A percentile compares a stretch with the other conserved stretches of the same genome.
These are phyloP conservation scores for Patella depressa DNA, from an alignment of 2,888 invertebrate genomes.

Conservation along the genomic window DNA sequence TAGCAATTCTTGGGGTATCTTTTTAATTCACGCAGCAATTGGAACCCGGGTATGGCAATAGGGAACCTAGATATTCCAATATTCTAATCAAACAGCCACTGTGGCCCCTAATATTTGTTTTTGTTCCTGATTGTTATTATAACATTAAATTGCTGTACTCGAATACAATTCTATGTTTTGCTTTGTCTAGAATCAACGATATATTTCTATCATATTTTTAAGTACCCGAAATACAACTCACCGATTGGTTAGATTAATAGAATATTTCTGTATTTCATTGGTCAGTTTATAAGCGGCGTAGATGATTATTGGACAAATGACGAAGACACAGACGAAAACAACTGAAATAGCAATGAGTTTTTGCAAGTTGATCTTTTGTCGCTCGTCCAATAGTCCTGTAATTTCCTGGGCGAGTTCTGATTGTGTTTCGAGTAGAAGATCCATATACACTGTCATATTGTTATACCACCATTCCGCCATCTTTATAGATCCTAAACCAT, in stretches of 20 bases:
- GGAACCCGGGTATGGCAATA: too few species aligned
- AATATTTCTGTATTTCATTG: constrained; percentile 55
- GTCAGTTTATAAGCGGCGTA: constrained; percentile 57
- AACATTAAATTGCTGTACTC: too few species aligned
- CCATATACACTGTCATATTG: constrained; percentile 53
- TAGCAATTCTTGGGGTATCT: too few species aligned
- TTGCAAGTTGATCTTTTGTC: constrained; percentile 42
- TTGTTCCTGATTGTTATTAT: too few species aligned
- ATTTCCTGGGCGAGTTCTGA: constrained; percentile 43
- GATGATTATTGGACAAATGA: constrained; percentile 53
- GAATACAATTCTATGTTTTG: too few species aligned
- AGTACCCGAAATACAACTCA: constrained; percentile 16
- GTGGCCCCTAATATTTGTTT: too few species aligned
- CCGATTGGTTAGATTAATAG: constrained; percentile 55
- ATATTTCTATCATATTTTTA: background rate
- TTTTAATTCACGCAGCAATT: too few species aligned
- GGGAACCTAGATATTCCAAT: too few species aligned
- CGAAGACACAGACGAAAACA: constrained; percentile 50
- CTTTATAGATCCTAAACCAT: constrained; percentile 37
- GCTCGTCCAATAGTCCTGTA: constrained; percentile 40
- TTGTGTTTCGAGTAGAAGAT: constrained; percentile 47
- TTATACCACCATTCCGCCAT: constrained; percentile 51
- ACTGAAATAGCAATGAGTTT: constrained; percentile 53
- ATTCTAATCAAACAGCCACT: too few species aligned
- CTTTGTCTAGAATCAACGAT: too few species aligned